Percentiles rank a stretch among this genome's conserved stretches.
Conservation (phyloP, 2,888 invertebrate genomes). For the Brachynemurus nebulosus region DNA sequence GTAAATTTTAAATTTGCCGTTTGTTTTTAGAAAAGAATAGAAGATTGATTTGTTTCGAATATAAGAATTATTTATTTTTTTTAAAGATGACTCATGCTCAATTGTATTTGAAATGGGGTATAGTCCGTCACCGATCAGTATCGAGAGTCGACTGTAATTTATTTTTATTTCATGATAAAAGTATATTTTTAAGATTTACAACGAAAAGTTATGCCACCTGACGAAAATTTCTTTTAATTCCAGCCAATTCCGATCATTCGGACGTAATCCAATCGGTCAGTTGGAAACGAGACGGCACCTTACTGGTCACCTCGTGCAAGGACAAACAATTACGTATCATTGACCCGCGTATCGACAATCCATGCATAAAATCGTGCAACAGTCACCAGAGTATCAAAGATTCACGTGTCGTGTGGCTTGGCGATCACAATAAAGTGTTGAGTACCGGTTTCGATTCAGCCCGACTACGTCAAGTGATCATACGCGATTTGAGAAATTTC, state of each 20-base stretch:
- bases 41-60: too few species aligned
- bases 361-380: constrained; percentile 47
- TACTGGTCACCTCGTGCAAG: constrained; percentile 77
- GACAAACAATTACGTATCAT: constrained; percentile 79
- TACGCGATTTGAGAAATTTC: constrained; percentile 76
- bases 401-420: constrained; percentile 82
- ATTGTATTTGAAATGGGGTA: too few species aligned
- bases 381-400: constrained; percentile 88
- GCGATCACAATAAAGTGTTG: constrained; percentile 66
- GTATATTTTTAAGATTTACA: too few species aligned
- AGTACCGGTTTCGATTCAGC: constrained; percentile 85
- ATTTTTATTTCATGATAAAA: too few species aligned
- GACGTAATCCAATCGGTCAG: constrained; percentile 82
- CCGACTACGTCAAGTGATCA: constrained; percentile 73
- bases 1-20: too few species aligned
- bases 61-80: too few species aligned
- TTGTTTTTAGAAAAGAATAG: too few species aligned
- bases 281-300: constrained; percentile 79
- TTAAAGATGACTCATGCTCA: too few species aligned
- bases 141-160: too few species aligned
- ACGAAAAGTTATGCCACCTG: too few species aligned
- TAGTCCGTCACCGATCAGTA: too few species aligned
- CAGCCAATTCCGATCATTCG: constrained; percentile 58
- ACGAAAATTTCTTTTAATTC: constrained; percentile 11
- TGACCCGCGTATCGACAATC: constrained; percentile 57